Base-by-base conservation (phyloP, 2,888 invertebrate genomes). In the Leuctra nigra region DNA sequence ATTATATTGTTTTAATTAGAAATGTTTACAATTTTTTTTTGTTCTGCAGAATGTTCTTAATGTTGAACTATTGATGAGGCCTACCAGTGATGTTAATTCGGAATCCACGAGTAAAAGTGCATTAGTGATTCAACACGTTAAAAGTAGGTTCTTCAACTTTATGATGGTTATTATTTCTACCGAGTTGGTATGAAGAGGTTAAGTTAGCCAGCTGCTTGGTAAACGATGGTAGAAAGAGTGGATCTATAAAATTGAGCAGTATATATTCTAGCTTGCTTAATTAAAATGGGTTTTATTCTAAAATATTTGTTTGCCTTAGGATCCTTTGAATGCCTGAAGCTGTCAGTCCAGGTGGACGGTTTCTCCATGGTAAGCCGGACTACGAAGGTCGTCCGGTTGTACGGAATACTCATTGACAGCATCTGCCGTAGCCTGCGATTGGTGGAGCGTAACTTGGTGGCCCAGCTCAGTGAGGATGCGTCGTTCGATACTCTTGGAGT, bases 321-420 rank as follows among this genome's bases (percentile, higher is more conserved):
- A 61, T 65, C 69, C 23, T 69, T 72, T 41, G 72, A 73, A 58
- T 73, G 73, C 64, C 73, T 83, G 57, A 77, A 77, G 63, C 80
- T 86, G 69, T 80, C 82, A 11, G 68, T 87, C 41, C 75, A 79
- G 66, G 75, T 90, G 58, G 88, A 90, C 70, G 79, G 85, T 0
- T 71, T 90, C 66, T 83, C 87, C 1, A 77, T 89, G 68, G 80
- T 88, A 7, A 81, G 82, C 65, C 76, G 81, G 55, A 79, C 79
- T 61, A 80, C 82, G 0, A 82, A 79, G 65, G 70, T 84, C 36
- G 71, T 77, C 57, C 79, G 83, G 41, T 68, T 90, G 1, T 89
- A 89, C 69, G 83, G 82, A 61, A 82, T 87, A 61, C 72, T 90
- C 4, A 83, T 88, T 4, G 87, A 88, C 68, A 84, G 87, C 58